Evolutionary conservation across 1,140 invertebrate genomes (phyloP), one percentile per base, ranked within the genome.

Genomic region (Pantala flavescens): DNA sequence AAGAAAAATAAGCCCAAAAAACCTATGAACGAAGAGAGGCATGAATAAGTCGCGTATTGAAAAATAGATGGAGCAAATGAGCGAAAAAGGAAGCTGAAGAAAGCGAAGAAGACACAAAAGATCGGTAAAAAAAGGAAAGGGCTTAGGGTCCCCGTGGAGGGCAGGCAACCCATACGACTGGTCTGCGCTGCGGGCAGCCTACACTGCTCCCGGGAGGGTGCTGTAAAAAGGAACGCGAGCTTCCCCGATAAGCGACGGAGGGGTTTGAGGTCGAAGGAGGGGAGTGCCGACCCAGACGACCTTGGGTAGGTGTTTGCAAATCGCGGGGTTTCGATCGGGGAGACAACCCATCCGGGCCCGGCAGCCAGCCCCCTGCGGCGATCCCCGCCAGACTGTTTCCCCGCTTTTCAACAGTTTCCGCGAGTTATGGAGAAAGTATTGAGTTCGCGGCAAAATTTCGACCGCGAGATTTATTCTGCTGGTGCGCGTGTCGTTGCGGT

Each of bases 231-330:
- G 49, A 63, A 12, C n/a, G 49, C 49, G 49, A 63, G 49, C 16
- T 63, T 63, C 49, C 49, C 49, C 49, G 49, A 63, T 63, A 63
- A 63, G 49, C 49, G 49, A 12, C 28, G 49, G 49, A 19, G 49
- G 16, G 49, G 49, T 3, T 21, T 63, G 49, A 16, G 14, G 49
- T 21, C 49, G 49, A 63, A 12, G 5, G 49, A 63, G 49, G 49
- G 16, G 49, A 63, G 49, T 3, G 49, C 49, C 49, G 49, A 63
- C 49, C 49, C 49, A 63, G 49, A 63, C 49, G 49, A 63, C 49
- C 49, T 63, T 63, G 49, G 49, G 49, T 63, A 63, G 49, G 49
- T 63, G 49, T 63, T 63, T 63, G 49, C 49, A 63, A 21, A 63
- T 63, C 49, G 49, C 3, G n/a, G 49, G 49, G 12, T 63, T 63